phyloP scores from a whole-genome alignment of 64 coral and sea anemone species.

The Dendrophyllia cribrosa region DNA sequence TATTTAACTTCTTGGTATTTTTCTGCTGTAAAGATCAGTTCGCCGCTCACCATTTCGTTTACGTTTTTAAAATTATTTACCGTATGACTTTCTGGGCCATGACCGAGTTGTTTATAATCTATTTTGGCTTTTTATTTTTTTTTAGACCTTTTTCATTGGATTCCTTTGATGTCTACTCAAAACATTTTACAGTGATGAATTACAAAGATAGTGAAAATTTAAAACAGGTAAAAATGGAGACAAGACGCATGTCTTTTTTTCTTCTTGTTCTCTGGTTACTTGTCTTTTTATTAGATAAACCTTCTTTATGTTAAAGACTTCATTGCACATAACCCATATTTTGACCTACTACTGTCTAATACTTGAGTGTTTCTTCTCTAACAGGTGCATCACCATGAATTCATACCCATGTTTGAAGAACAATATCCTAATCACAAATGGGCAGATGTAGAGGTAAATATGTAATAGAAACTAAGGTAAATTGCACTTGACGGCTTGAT shows the following conservation, averaged over 20 bases:
- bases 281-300: no score
- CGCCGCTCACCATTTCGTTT: no score
- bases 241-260: neutral
- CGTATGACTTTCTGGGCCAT: no score
- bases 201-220: constrained; percentile 73
- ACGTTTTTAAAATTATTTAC: no score
- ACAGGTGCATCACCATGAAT: constrained; percentile 88
- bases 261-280: neutral
- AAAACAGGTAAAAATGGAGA: constrained; percentile 74
- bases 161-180: constrained; percentile 88
- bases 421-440: constrained; percentile 92
- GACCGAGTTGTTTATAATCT: no score
- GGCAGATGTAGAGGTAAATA: constrained; percentile 75
- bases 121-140: neutral
- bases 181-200: constrained; percentile 98
- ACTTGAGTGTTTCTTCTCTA: neutral
- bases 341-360: neutral
- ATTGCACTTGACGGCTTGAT: no score
- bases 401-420: constrained; percentile 82
- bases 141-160: constrained; percentile 91
- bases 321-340: no score
- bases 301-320: no score
- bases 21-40: no score
- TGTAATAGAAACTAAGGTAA: no score
- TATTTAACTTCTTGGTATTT: no score